phyloP scores from a whole-genome alignment of 2,797 vertebrate species.

The Enteromius viviparus region DNA sequence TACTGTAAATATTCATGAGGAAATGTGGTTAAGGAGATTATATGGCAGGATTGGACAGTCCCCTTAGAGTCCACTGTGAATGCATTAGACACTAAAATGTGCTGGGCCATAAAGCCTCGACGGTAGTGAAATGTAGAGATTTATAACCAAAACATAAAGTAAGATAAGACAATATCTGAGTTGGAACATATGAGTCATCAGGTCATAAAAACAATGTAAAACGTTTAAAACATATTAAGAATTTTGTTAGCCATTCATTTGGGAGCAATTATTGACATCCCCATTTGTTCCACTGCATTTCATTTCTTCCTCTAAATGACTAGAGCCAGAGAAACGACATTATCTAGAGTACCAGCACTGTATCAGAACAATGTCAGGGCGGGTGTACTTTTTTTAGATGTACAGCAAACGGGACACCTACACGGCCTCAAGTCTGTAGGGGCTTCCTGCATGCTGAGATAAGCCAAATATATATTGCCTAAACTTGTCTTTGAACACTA shows the following conservation, averaged over 20 bases:
- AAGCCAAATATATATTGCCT: neutral
- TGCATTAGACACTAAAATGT: constrained; percentile 39
- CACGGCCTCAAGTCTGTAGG: neutral
- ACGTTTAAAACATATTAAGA: neutral
- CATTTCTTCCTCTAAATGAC: neutral
- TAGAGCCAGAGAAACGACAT: neutral
- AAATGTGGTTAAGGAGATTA: constrained; percentile 16
- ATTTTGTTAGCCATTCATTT: neutral
- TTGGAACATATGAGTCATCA: neutral
- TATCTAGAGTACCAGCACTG: neutral
- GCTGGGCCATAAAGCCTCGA: constrained; percentile 25
- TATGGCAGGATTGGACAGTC: constrained; percentile 8
- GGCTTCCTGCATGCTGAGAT: neutral
- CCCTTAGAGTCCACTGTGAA: constrained; percentile 27
- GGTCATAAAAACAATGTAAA: neutral
- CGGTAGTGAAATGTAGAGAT: constrained; percentile 32
- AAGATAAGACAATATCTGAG: neutral
- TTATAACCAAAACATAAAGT: neutral
- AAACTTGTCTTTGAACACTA: constrained; percentile 7
- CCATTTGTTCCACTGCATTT: neutral
- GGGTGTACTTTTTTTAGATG: constrained; percentile 18
- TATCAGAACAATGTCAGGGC: neutral
- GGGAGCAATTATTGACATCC: neutral
- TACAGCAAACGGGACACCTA: neutral
- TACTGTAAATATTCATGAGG: constrained; percentile 49